Percentiles rank a stretch among this genome's conserved stretches.
Conservation (phyloP, 2,888 invertebrate species). For the Spodoptera picta region DNA sequence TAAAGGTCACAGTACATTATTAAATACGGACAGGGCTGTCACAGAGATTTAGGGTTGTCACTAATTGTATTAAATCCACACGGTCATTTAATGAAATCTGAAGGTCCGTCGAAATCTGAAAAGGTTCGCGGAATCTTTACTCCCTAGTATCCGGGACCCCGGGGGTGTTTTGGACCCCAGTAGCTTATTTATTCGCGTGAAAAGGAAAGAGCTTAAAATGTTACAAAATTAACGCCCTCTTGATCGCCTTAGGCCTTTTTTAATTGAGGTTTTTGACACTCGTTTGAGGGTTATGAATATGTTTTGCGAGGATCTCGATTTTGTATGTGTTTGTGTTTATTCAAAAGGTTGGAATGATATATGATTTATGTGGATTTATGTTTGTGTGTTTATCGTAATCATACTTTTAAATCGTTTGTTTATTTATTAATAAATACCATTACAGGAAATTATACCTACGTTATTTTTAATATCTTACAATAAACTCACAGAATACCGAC, state of each 20-base stretch:
- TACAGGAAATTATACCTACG: too few relatives aligned
- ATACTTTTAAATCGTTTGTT: too few relatives aligned
- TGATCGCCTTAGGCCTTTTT: constrained; percentile 34
- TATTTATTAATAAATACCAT: too few relatives aligned
- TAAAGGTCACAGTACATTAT: constrained; percentile 49
- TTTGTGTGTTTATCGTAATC: too few relatives aligned
- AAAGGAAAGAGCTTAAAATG: constrained; percentile 13
- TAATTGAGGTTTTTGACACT: constrained; percentile 44
- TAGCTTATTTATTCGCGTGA: constrained; percentile 27
- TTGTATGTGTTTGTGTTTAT: not conserved
- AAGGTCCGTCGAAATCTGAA: constrained; percentile 19
- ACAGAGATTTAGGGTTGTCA: constrained; percentile 27
- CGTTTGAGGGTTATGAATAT: not conserved
- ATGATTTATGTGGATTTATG: too few relatives aligned
- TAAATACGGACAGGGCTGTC: constrained; percentile 40
- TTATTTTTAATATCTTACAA: too few relatives aligned
- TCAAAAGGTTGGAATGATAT: not conserved
- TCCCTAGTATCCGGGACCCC: constrained; percentile 5
- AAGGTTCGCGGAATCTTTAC: constrained; percentile 28
- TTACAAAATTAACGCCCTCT: constrained; percentile 14
- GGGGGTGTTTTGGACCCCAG: too few relatives aligned
- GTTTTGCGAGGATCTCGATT: not conserved
- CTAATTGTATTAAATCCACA: constrained; percentile 43
- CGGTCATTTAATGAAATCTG: constrained; percentile 37
- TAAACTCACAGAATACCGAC: too few relatives aligned